Base-by-base conservation (phyloP, 1,140 invertebrate genomes). In the Heliothis virescens region DNA sequence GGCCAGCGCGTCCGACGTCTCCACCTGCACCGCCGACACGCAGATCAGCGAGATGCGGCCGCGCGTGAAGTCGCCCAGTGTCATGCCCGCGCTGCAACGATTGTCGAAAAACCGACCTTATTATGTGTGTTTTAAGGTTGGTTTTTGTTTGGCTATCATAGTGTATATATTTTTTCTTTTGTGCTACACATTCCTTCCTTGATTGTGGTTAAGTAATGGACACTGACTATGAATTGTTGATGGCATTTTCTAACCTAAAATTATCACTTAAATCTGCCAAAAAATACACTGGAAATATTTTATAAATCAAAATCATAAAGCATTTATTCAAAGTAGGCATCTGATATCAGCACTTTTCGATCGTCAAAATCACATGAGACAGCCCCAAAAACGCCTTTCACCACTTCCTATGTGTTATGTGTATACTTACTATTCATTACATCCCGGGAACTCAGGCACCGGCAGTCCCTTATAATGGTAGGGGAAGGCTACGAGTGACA, bases 401-500 rank as follows among this genome's bases (percentile, higher is more conserved):
- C 21, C 21, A 26, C 21, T 26, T 26, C 21, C 21, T 26, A 26
- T 26, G 21, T 26, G 21, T 26, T 26, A 26, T 26, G 21, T 26
- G 10, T 16, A 15, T 7, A 90, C 94, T 91, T 82, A 91, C 95
- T 94, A 91, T 79, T 95, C 94, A 81, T 94, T 89, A 74, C 87
- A 86, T 29, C 95, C 91, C 69, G 96, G 96, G 57, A 98, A 94
- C 90, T 98, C 97, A 74, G 97, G 97, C 34, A 98, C 98, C 11
- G 96, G 94, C 60, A 98, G 93, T 88, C 97, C 97, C 95, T 97
- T 97, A 91, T 99, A 99, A 95, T 99, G 98, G 57, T 99, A 95
- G 0, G 99, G 99, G 81, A 99, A 95, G 41, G 98, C 97, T 48
- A 99, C 95, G 88, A 99, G 96, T 0, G 98, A 99, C 65, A 99